A percentile compares a stretch with the other conserved stretches of the same genome.
Evolutionary conservation across 2,888 invertebrate genomes (phyloP).

Genomic region (Prosopocoilus inquinatus): DNA sequence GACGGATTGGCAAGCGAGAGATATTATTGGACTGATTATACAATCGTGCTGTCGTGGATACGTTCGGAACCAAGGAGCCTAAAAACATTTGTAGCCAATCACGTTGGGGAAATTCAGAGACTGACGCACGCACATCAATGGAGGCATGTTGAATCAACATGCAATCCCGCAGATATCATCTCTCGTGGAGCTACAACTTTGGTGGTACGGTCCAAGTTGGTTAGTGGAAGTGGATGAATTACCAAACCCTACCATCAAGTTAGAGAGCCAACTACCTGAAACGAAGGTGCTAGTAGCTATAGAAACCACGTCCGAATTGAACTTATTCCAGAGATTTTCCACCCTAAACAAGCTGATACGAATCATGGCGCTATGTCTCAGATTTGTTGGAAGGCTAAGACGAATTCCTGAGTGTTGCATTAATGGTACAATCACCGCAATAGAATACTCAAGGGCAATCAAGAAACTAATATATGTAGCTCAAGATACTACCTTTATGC

Average conservation of each 20-base stretch:
- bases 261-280: not conserved
- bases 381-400: not conserved
- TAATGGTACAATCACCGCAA: not conserved
- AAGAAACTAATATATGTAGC: not conserved
- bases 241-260: not conserved
- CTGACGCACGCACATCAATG: not conserved
- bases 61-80: constrained; percentile 4
- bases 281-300: too few species aligned
- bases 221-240: not conserved
- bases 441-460: not conserved
- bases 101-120: constrained; percentile 21
- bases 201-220: not conserved
- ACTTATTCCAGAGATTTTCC: not conserved
- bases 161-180: not conserved
- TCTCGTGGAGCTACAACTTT: not conserved
- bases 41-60: constrained; percentile 23
- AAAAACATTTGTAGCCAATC: constrained; percentile 23
- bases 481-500: not conserved
- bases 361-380: not conserved
- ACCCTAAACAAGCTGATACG: not conserved
- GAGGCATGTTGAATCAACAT: not conserved
- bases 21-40: constrained; percentile 25
- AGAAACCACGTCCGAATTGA: too few species aligned
- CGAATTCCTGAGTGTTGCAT: too few species aligned
- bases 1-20: constrained; percentile 8